Percentiles rank a stretch among this genome's conserved stretches.
phyloP scores from a whole-genome alignment of 2,888 invertebrate genomes.

The Pristionchus entomophagus region DNA sequence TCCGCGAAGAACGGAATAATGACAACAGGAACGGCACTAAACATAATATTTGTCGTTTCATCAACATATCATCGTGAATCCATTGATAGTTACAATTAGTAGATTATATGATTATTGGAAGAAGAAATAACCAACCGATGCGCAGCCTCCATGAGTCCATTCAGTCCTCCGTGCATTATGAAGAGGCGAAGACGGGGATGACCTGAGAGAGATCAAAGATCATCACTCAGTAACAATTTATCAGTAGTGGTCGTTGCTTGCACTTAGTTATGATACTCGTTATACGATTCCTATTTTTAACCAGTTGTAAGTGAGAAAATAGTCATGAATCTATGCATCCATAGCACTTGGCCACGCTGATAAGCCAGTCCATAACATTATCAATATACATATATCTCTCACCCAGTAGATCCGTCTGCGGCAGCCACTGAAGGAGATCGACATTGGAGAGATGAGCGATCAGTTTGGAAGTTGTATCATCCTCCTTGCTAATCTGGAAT shows the following conservation, averaged over 20 bases:
- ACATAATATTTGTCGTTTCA: not conserved
- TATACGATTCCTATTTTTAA: too few species aligned
- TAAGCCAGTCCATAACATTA: too few species aligned
- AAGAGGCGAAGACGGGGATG: constrained; percentile 70
- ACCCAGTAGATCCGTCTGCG: constrained; percentile 71
- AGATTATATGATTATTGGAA: too few species aligned
- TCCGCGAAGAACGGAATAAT: constrained; percentile 73
- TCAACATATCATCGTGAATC: not conserved
- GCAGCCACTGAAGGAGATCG: constrained; percentile 69
- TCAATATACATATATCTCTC: not conserved
- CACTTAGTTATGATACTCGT: too few species aligned
- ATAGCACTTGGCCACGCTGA: too few species aligned
- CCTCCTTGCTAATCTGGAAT: constrained; percentile 52
- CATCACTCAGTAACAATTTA: not conserved
- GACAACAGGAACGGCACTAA: constrained; percentile 68
- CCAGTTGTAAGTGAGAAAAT: too few species aligned
- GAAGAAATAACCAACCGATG: constrained; percentile 50
- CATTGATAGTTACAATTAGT: not conserved
- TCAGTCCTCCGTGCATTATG: constrained; percentile 73
- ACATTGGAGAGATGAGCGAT: constrained; percentile 62
- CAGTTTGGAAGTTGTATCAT: constrained; percentile 56
- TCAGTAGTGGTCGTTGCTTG: not conserved
- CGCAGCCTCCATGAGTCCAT: constrained; percentile 70
- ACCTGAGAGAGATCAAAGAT: constrained; percentile 48
- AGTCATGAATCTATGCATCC: too few species aligned